Percentiles rank a stretch among this genome's conserved stretches.
These are phyloP conservation scores for Scylla paramamosain DNA, from an alignment of 1,140 invertebrate species.

Conservation along the genomic window DNA sequence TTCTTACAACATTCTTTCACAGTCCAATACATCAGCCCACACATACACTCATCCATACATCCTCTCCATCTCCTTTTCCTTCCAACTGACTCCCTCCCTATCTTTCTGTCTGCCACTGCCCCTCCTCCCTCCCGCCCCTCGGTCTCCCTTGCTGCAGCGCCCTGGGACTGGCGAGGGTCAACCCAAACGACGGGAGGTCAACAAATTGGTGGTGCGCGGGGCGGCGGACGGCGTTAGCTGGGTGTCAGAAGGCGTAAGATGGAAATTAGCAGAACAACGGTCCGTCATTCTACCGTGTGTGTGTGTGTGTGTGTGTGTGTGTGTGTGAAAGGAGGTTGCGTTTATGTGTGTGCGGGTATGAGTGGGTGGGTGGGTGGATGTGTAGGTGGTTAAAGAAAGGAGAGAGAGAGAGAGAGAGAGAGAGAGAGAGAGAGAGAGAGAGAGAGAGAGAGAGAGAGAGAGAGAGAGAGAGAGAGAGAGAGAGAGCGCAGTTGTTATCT, in stretches of 20 bases:
- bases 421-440: not conserved
- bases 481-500: too few species aligned
- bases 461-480: not conserved
- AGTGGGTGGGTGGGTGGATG: not conserved
- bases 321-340: conserved; percentile 37
- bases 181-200: conserved; percentile 38
- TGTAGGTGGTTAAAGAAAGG: not conserved
- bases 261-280: conserved; percentile 48
- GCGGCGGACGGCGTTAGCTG: conserved; percentile 36
- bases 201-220: conserved; percentile 50
- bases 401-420: not conserved
- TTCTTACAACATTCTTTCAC: too few species aligned
- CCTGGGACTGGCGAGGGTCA: conserved; percentile 19
- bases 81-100: not conserved
- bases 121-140: not conserved
- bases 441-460: conserved; percentile 5
- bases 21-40: not conserved
- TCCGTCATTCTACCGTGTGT: not conserved
- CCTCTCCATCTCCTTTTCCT: not conserved
- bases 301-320: conserved; percentile 43
- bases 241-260: conserved; percentile 53
- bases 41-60: too few species aligned
- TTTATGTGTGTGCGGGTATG: conserved; percentile 9
- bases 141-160: not conserved
- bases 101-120: not conserved